These are phyloP conservation scores for Piezodorus guildinii DNA, from an alignment of 1,140 invertebrate species.

Conservation along the genomic window DNA sequence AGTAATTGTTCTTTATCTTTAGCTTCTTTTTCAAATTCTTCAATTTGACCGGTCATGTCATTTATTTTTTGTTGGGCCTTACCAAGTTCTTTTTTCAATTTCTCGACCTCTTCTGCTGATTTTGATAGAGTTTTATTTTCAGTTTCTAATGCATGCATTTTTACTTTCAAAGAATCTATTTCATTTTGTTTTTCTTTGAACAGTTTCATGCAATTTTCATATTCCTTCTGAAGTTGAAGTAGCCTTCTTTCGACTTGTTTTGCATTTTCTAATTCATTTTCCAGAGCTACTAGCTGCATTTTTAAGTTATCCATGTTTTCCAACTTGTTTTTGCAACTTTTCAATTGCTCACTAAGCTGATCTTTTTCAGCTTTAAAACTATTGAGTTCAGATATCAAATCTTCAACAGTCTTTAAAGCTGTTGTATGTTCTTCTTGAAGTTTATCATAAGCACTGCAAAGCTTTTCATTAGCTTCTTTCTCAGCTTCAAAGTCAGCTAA, in stretches of 20 bases:
- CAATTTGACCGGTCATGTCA: background rate
- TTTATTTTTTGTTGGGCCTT: background rate
- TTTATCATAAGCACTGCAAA: background rate
- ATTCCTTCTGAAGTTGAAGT: background rate
- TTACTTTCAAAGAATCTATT: background rate
- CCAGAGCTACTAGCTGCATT: background rate
- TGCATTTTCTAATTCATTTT: background rate
- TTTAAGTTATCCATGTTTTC: conserved; percentile 1
- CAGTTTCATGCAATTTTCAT: background rate
- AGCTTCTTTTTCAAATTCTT: background rate
- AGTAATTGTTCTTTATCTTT: background rate
- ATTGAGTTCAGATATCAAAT: background rate
- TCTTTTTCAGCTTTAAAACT: background rate
- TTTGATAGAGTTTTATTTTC: background rate
- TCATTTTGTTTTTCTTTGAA: background rate
- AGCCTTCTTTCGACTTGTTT: background rate
- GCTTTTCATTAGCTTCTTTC: background rate
- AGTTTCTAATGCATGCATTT: background rate
- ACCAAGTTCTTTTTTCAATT: background rate
- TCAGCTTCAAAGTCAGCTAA: background rate
- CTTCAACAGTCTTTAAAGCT: background rate
- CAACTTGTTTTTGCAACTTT: background rate
- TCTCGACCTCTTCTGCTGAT: background rate
- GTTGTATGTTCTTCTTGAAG: background rate
- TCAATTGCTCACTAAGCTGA: background rate